A percentile compares a stretch with the other conserved stretches of the same genome.
Conservation (phyloP, 2,888 invertebrate genomes). For the Oscheius myriophilus region DNA sequence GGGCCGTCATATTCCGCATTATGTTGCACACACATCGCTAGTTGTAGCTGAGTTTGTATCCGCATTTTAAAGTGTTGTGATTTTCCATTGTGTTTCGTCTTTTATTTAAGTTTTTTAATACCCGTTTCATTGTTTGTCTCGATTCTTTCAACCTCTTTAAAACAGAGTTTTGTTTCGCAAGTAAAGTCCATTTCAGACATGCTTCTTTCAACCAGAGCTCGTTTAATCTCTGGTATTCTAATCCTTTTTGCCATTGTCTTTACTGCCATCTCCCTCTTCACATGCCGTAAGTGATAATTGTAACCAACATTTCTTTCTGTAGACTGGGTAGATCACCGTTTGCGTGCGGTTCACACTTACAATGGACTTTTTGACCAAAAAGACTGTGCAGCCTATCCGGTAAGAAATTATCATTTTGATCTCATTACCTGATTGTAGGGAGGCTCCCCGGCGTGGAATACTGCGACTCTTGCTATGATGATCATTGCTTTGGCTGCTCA, state of each 20-base stretch:
- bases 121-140: conserved; percentile 2
- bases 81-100: background rate
- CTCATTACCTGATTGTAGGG: background rate
- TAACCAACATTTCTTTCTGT: background rate
- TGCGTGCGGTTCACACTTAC: background rate
- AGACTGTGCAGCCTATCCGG: background rate
- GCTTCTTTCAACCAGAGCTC: conserved; percentile 9
- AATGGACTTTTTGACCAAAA: conserved; percentile 21
- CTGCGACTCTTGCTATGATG: conserved; percentile 12
- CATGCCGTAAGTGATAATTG: conserved; percentile 14
- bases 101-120: conserved; percentile 15
- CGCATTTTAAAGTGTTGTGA: no score
- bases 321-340: conserved; percentile 18
- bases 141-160: conserved; percentile 76
- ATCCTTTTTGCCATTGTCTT: conserved; percentile 5
- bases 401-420: background rate
- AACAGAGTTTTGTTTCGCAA: no score
- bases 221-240: background rate
- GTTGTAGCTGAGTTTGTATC: no score
- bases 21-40: no score
- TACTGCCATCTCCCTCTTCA: conserved; percentile 19
- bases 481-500: conserved; percentile 13
- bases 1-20: no score
- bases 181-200: background rate
- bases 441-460: conserved; percentile 13